These are phyloP conservation scores for Octodonta nipae DNA, from an alignment of 2,888 invertebrate genomes.

Conservation along the genomic window DNA sequence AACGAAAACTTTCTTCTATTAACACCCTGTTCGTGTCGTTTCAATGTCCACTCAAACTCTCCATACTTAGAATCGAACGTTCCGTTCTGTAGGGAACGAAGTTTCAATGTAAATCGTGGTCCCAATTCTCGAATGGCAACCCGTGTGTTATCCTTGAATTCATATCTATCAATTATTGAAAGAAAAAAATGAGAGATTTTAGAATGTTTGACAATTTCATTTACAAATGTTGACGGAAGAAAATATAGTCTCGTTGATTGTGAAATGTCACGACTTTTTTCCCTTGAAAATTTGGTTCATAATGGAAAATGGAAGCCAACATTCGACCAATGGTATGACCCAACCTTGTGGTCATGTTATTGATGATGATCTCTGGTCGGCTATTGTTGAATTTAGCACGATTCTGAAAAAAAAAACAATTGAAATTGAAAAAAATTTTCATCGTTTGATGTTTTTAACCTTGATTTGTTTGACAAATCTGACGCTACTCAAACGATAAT, in stretches of 20 bases:
- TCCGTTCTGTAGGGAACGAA: slow-evolving; percentile 88
- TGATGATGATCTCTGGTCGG: slow-evolving; percentile 91
- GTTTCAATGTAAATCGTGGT: slow-evolving; percentile 86
- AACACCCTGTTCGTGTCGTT: slow-evolving; percentile 87
- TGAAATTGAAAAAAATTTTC: no score
- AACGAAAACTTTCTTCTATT: slow-evolving; percentile 66
- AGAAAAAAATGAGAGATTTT: no score
- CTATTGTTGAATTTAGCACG: no score
- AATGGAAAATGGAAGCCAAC: slow-evolving; percentile 88
- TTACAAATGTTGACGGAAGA: slow-evolving; percentile 89
- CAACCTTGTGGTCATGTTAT: slow-evolving; percentile 88
- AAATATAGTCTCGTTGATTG: slow-evolving; percentile 97
- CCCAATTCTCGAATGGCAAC: slow-evolving; percentile 83
- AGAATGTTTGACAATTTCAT: no score
- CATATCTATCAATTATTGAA: slow-evolving; percentile 67
- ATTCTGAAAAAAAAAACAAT: no score
- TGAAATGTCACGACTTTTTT: slow-evolving; percentile 92
- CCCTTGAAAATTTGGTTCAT: slow-evolving; percentile 88
- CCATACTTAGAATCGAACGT: slow-evolving; percentile 94
- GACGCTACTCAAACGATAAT: no score
- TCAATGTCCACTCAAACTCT: slow-evolving; percentile 91
- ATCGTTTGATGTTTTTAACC: no score
- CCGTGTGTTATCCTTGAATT: slow-evolving; percentile 69
- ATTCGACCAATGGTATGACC: slow-evolving; percentile 84
- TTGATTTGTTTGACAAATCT: no score